These are phyloP conservation scores for Galaxias olidus DNA, from an alignment of 2,797 vertebrate species.

Conservation along the genomic window DNA sequence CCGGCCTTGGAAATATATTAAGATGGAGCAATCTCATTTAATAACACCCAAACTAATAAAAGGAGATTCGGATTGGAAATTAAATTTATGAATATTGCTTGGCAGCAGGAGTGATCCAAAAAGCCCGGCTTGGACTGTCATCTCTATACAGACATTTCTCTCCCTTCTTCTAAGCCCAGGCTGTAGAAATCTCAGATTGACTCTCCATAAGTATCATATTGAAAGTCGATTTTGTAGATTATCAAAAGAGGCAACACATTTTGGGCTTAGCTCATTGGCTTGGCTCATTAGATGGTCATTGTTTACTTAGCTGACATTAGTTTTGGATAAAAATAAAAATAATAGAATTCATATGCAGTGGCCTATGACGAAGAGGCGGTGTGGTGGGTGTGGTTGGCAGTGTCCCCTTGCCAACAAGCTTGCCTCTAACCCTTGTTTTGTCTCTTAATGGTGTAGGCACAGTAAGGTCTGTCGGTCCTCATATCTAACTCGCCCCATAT, in stretches of 20 bases:
- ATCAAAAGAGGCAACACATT: constrained; percentile 30
- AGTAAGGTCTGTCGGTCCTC: too few species aligned
- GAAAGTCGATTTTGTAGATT: constrained; percentile 6
- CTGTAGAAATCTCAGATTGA: constrained; percentile 45
- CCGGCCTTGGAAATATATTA: constrained; percentile 96
- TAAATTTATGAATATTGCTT: constrained; percentile 99
- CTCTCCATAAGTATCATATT: constrained; percentile 20
- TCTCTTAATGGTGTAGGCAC: too few species aligned
- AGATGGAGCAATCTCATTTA: constrained; percentile 99
- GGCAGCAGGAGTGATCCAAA: constrained; percentile 89
- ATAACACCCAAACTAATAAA: constrained; percentile 99
- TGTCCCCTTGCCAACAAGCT: too few species aligned
- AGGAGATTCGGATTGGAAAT: constrained; percentile 97
- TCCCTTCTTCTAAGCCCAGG: constrained; percentile 44
- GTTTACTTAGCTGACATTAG: too few species aligned
- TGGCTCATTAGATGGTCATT: too few species aligned
- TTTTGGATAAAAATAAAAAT: too few species aligned
- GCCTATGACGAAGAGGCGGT: too few species aligned
- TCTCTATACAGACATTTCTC: constrained; percentile 68
- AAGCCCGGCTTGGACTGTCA: constrained; percentile 87
- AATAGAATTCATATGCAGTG: too few species aligned
- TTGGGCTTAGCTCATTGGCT: too few species aligned
- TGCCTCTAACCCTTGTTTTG: too few species aligned
- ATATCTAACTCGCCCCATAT: too few species aligned
- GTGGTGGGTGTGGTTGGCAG: too few species aligned